Evolutionary conservation across 2,113 vertebrate species (phyloP), one percentile per base, ranked within the genome.

Genomic region (Apodemus speciosus): DNA sequence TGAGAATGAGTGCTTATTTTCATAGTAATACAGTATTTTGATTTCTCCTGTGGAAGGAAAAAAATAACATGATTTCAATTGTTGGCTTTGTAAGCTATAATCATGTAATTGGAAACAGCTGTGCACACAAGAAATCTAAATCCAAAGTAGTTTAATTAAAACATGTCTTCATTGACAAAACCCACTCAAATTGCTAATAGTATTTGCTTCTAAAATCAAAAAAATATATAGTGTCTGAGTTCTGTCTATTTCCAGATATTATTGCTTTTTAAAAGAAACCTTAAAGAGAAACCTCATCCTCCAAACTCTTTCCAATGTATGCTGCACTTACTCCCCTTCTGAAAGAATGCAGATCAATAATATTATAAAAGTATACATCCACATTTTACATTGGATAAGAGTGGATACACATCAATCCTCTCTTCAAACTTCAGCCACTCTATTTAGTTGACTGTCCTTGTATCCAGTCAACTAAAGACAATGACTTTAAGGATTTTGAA

Each of bases 21-120:
- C 95, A 96, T 95, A 92, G 86, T 95, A 62, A 2, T 92, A 96
- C 75, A 95, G 72, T 95, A 90, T 93, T 75, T 90, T 94, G 27
- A 95, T 97, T 98, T 95, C 89, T 97, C 97, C 90, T 81, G 94
- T 84, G 73, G 66, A 56, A 72, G 93, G 88, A 58, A 97, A 93
- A 95, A 62, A 38, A 71, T 21, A 96, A 95, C 73, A 80, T 27
- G 35, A 53, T 80, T 95, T 93, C 95, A 90, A 49, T 96, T 97
- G 93, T 97, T 98, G 97, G 93, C 86, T 97, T 96, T 97, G 91
- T 95, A 97, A 98, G 94, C 66, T 84, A 68, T 93, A 92, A 97
- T 97, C 87, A 80, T 89, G 84, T 98, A 97, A 98, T 98, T 96
- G 95, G 95, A 97, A 98, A 97, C 96, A 98, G 97, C 97, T 97